These are phyloP conservation scores for Protonemura montana DNA, from an alignment of 2,888 invertebrate genomes.

Conservation along the genomic window DNA sequence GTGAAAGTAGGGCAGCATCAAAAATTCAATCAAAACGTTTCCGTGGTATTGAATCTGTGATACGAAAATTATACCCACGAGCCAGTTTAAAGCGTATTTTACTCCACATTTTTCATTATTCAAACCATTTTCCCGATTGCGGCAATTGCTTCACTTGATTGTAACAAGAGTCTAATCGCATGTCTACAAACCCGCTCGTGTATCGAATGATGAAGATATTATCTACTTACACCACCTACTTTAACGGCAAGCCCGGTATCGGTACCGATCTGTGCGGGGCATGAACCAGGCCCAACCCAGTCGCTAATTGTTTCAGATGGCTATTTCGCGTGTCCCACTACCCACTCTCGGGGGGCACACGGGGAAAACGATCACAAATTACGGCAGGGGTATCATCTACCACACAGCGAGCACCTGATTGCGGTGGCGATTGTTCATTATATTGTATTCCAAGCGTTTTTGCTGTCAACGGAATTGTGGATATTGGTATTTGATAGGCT, in stretches of 20 bases:
- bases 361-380: background rate
- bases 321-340: background rate
- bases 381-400: background rate
- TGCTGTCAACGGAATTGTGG: constrained; percentile 3
- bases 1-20: too few relatives aligned
- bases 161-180: background rate
- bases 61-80: too few relatives aligned
- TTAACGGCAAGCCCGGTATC: background rate
- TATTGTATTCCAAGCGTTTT: background rate
- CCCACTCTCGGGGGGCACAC: background rate
- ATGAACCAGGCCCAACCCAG: background rate
- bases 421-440: background rate
- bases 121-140: too few relatives aligned
- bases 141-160: too few relatives aligned
- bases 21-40: too few relatives aligned
- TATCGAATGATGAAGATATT: background rate
- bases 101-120: too few relatives aligned
- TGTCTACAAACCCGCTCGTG: background rate
- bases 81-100: too few relatives aligned
- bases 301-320: background rate
- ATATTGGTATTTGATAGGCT: background rate
- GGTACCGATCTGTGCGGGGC: background rate
- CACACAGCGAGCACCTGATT: background rate
- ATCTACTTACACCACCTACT: background rate
- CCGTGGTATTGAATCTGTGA: too few relatives aligned